Conservation (phyloP, 2,888 invertebrate genomes). For the Phaedon cochleariae region DNA sequence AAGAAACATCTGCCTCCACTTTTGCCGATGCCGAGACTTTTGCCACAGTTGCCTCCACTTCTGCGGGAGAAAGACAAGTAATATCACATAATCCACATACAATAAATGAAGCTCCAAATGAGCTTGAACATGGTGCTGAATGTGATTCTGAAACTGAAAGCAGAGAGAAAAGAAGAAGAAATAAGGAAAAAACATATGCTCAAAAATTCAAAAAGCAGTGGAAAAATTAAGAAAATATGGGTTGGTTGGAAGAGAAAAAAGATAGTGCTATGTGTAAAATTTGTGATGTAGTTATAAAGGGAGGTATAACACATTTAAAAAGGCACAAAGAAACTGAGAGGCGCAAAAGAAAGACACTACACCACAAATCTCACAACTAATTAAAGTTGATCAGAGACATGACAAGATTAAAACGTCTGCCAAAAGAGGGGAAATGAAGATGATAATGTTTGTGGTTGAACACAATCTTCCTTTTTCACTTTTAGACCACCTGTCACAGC, state of each 20-base stretch:
- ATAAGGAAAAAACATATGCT: not conserved
- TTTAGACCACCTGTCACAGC: conserved; percentile 34
- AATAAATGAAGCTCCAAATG: no score
- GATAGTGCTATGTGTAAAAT: not conserved
- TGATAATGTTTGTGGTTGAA: conserved; percentile 29
- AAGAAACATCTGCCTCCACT: no score
- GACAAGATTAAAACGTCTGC: not conserved
- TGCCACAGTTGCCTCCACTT: no score
- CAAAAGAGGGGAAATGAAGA: not conserved
- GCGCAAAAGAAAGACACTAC: not conserved
- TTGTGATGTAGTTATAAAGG: not conserved
- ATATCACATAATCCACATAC: no score
- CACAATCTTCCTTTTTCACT: conserved; percentile 36
- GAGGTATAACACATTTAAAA: conserved; percentile 1
- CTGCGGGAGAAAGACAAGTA: no score
- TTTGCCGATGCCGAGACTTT: no score
- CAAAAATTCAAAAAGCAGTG: conserved; percentile 8
- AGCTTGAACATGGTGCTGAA: no score
- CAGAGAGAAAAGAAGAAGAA: not conserved
- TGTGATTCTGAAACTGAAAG: no score
- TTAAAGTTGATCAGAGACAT: not conserved
- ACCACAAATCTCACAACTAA: not conserved
- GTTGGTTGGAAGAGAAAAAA: not conserved
- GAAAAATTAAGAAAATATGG: not conserved
- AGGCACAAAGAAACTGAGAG: not conserved